These are phyloP conservation scores for Bungarus multicinctus DNA, from an alignment of 2,113 vertebrate genomes.

Conservation along the genomic window DNA sequence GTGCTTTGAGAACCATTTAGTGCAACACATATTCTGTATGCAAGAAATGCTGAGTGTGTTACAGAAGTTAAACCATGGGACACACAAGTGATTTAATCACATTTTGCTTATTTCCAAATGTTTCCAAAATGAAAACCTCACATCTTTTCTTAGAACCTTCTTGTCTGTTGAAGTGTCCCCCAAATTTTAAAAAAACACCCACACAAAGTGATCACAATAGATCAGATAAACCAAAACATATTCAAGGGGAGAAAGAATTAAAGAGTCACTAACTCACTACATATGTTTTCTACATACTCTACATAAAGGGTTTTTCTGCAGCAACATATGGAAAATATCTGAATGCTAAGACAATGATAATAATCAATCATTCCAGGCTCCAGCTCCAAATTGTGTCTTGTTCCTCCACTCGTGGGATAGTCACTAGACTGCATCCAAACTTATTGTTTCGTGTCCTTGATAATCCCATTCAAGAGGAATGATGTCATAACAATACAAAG, in stretches of 20 bases:
- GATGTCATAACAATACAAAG: constrained; percentile 66
- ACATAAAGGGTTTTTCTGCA: constrained; percentile 65
- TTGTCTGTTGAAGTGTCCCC: constrained; percentile 41
- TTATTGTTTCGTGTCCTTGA: constrained; percentile 56
- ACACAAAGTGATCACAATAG: constrained; percentile 35
- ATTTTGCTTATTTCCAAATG: constrained; percentile 42
- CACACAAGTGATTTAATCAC: constrained; percentile 42
- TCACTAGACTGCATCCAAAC: constrained; percentile 66
- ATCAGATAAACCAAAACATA: constrained; percentile 65
- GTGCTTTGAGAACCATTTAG: constrained; percentile 24
- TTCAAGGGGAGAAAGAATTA: constrained; percentile 55
- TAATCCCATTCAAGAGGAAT: constrained; percentile 67
- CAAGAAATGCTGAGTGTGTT: constrained; percentile 53
- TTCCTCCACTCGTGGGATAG: constrained; percentile 70
- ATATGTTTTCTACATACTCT: constrained; percentile 72
- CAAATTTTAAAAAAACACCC: constrained; percentile 27
- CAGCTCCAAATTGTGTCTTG: constrained; percentile 72
- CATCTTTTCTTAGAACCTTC: constrained; percentile 46
- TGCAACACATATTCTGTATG: neutral
- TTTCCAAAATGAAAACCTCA: constrained; percentile 4
- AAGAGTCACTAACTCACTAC: constrained; percentile 71
- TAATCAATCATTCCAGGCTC: constrained; percentile 79
- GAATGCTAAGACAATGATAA: constrained; percentile 75
- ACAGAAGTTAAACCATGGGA: constrained; percentile 63
- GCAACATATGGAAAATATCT: constrained; percentile 81